These are phyloP conservation scores for Narcine bancroftii DNA, from an alignment of 2,113 vertebrate species.

Conservation along the genomic window DNA sequence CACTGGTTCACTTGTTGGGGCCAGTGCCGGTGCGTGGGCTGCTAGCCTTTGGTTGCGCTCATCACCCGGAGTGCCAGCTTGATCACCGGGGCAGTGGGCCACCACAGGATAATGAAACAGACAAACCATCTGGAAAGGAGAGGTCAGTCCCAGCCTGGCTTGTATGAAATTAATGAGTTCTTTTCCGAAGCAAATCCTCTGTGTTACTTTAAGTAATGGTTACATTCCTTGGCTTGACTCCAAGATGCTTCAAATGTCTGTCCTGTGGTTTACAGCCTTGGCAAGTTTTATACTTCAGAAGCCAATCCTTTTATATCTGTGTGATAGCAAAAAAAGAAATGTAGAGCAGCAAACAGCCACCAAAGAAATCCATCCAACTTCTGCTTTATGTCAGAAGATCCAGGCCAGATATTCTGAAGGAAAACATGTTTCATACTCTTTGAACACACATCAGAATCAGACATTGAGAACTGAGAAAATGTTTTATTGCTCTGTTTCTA, in stretches of 20 bases:
- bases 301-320: neutral
- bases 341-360: neutral
- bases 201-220: neutral
- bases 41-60: too few species aligned
- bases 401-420: neutral
- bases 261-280: constrained; percentile 19
- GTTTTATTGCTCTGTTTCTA: neutral
- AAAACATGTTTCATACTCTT: neutral
- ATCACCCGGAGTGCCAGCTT: too few species aligned
- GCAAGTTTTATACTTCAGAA: neutral
- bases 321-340: neutral
- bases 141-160: neutral
- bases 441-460: neutral
- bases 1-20: too few species aligned
- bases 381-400: neutral
- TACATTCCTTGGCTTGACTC: neutral
- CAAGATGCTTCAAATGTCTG: neutral
- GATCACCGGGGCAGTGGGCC: too few species aligned
- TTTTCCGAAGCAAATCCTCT: neutral
- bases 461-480: neutral
- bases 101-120: neutral
- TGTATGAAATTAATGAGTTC: neutral
- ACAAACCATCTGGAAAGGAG: neutral
- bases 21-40: too few species aligned
- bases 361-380: neutral